These are phyloP conservation scores for Dryocosmus kuriphilus DNA, from an alignment of 2,888 invertebrate genomes.

Conservation along the genomic window DNA sequence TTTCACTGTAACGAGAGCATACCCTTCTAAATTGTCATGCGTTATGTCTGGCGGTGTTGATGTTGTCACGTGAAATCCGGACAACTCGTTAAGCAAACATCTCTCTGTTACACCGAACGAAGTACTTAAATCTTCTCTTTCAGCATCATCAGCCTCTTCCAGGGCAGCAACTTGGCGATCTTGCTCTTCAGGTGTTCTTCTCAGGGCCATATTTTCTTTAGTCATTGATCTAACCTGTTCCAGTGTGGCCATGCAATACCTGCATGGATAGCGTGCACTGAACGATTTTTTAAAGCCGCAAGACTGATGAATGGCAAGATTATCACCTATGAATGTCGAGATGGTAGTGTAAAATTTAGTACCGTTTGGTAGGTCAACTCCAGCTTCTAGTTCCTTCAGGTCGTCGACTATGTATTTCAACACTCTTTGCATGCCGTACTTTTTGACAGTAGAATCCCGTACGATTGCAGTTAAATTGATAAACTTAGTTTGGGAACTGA, in stretches of 20 bases:
- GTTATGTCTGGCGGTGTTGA: constrained; percentile 33
- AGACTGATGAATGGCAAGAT: constrained; percentile 22
- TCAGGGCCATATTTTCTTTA: constrained; percentile 12
- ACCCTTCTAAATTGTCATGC: constrained; percentile 20
- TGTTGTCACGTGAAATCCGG: not conserved
- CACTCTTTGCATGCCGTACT: not conserved
- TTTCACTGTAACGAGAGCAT: not conserved
- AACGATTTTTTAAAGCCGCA: constrained; percentile 38
- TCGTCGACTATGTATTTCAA: constrained; percentile 12
- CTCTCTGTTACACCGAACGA: constrained; percentile 4
- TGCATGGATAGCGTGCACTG: constrained; percentile 29
- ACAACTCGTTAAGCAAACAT: constrained; percentile 28
- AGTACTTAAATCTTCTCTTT: not conserved
- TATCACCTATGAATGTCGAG: constrained; percentile 14
- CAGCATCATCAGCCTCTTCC: constrained; percentile 2
- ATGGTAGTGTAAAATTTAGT: not conserved
- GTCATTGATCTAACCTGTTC: constrained; percentile 21
- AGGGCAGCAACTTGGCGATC: not conserved
- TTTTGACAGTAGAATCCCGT: too few species aligned
- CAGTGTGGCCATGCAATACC: constrained; percentile 29
- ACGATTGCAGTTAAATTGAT: too few species aligned
- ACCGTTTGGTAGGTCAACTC: constrained; percentile 20
- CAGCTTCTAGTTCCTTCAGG: constrained; percentile 31
- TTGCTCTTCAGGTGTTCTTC: constrained; percentile 27
- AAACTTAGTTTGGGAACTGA: too few species aligned